phyloP scores from a whole-genome alignment of 2,888 invertebrate species.

The Leuctra nigra region DNA sequence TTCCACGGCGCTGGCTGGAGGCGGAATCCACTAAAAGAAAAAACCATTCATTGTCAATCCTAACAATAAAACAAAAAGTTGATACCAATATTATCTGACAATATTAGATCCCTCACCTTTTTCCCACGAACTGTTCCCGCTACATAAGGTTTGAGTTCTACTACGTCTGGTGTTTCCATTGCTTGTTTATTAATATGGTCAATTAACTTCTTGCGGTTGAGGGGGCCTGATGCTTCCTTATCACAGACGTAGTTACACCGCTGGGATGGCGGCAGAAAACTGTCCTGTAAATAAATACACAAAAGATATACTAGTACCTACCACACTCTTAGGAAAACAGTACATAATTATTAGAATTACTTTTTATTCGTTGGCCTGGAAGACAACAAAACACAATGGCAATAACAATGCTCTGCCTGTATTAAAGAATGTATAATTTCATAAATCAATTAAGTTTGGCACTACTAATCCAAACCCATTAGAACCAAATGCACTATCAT shows the following conservation, averaged over 20 bases:
- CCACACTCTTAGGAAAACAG: too few species aligned
- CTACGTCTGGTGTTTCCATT: slow-evolving; percentile 95
- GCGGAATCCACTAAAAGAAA: slow-evolving; percentile 69
- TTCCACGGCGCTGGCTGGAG: slow-evolving; percentile 61
- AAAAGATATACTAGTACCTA: too few species aligned
- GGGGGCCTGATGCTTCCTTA: slow-evolving; percentile 92
- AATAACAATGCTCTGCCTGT: too few species aligned
- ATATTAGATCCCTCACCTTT: slow-evolving; percentile 50
- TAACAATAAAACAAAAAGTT: background rate
- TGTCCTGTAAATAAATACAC: slow-evolving; percentile 83
- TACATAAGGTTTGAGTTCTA: slow-evolving; percentile 90
- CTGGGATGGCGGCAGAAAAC: slow-evolving; percentile 92
- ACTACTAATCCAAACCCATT: too few species aligned
- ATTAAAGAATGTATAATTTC: too few species aligned
- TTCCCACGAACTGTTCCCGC: slow-evolving; percentile 87
- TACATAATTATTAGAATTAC: too few species aligned
- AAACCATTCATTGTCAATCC: slow-evolving; percentile 8
- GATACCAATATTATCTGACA: background rate
- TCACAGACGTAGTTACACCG: slow-evolving; percentile 94
- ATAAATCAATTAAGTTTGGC: too few species aligned
- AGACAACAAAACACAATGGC: too few species aligned
- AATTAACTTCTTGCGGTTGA: slow-evolving; percentile 90
- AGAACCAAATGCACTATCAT: too few species aligned
- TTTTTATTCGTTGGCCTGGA: too few species aligned
- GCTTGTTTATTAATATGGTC: slow-evolving; percentile 98